Evolutionary conservation across 2,888 invertebrate genomes (phyloP).

Genomic region (Lasiommata megera): DNA sequence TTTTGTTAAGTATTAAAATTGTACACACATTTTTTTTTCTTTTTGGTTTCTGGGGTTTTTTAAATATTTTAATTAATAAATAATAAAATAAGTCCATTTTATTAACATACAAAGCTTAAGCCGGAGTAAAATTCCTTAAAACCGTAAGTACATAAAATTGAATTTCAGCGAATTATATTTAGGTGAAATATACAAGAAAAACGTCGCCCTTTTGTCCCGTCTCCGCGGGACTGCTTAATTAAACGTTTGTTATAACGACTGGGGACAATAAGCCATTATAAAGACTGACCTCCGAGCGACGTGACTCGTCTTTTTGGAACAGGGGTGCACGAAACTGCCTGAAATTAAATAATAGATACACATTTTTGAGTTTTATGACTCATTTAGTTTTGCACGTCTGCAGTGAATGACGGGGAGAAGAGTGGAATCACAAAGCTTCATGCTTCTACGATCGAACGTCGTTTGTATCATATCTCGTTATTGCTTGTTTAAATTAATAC

Average conservation of each 20-base stretch:
- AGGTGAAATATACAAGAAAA: conserved; percentile 18
- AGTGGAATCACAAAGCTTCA: no score
- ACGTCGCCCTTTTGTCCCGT: conserved; percentile 40
- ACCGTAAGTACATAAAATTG: conserved; percentile 2
- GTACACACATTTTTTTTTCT: no score
- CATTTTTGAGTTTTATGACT: neutral
- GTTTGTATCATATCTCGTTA: no score
- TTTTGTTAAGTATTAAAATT: no score
- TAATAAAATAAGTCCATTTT: no score
- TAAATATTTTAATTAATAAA: no score
- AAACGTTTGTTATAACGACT: conserved; percentile 57
- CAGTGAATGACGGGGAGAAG: no score
- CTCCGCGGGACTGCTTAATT: conserved; percentile 48
- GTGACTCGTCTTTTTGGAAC: conserved; percentile 36
- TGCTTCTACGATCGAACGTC: no score
- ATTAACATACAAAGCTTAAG: conserved; percentile 4
- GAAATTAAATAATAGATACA: neutral
- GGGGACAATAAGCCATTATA: conserved; percentile 44
- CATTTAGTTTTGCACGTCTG: neutral
- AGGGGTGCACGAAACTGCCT: neutral
- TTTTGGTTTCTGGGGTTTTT: no score
- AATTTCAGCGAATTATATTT: conserved; percentile 9
- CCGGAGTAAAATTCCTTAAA: neutral
- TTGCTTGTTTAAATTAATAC: no score
- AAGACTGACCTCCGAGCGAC: conserved; percentile 38